Evolutionary conservation across 2,888 invertebrate genomes (phyloP).

Genomic region (Plagodis pulveraria): DNA sequence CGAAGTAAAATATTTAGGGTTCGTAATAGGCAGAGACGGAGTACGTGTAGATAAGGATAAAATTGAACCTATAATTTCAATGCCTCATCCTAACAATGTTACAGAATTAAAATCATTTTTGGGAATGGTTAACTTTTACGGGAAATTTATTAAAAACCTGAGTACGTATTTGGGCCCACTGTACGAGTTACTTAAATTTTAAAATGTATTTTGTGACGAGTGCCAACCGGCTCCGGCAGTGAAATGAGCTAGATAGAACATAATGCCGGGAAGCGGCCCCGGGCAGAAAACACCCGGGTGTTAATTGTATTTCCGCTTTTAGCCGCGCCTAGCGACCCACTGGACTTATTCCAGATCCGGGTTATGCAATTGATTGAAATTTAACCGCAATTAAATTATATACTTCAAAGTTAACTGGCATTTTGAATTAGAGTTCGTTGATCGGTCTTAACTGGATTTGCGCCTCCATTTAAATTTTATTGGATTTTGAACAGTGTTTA

Average conservation of each 20-base stretch:
- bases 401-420: conserved; percentile 21
- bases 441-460: conserved; percentile 23
- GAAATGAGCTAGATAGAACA: conserved; percentile 53
- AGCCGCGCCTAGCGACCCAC: conserved; percentile 35
- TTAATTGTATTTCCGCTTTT: conserved; percentile 49
- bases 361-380: conserved; percentile 41
- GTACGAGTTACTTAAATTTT: no score
- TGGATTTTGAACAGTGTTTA: conserved; percentile 22
- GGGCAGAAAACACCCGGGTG: conserved; percentile 41
- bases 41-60: no score
- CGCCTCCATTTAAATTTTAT: conserved; percentile 25
- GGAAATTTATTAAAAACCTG: no score
- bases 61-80: no score
- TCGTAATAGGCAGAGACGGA: no score
- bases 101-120: no score
- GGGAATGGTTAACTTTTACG: no score
- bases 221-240: conserved; percentile 36
- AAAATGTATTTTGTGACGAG: conserved; percentile 44
- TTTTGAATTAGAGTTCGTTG: conserved; percentile 22
- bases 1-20: no score
- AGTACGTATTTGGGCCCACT: no score
- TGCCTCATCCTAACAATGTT: no score
- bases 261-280: conserved; percentile 41
- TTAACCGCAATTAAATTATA: conserved; percentile 29
- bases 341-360: conserved; percentile 39